Conservation (phyloP, 2,888 invertebrate species). For the Sclerodermus sp. region DNA sequence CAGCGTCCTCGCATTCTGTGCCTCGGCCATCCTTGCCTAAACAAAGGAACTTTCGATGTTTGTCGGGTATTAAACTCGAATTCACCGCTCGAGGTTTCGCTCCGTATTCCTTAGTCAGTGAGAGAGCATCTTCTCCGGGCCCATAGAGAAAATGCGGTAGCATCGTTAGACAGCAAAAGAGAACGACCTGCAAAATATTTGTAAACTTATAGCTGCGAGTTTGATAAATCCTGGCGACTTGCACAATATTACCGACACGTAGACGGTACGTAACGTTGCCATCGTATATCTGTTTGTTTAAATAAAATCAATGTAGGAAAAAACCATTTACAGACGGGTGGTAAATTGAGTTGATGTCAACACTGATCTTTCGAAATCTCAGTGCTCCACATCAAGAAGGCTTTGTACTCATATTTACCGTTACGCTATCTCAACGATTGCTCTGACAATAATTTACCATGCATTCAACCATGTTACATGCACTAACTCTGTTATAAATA, state of each 20-base stretch:
- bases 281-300: conserved; percentile 1
- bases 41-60: conserved; percentile 64
- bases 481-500: background rate
- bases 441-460: conserved; percentile 20
- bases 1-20: conserved; percentile 58
- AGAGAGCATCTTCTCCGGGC: conserved; percentile 68
- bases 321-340: background rate
- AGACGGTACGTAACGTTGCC: too few species aligned
- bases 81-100: conserved; percentile 55
- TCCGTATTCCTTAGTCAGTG: conserved; percentile 65
- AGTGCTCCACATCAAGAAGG: background rate
- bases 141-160: conserved; percentile 72
- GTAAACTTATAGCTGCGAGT: too few species aligned
- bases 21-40: conserved; percentile 44
- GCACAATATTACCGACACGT: too few species aligned
- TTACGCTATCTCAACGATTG: conserved; percentile 21
- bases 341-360: background rate
- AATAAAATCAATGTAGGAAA: conserved; percentile 17
- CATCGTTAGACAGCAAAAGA: conserved; percentile 69
- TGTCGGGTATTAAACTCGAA: conserved; percentile 58
- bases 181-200: conserved; percentile 53
- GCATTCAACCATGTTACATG: background rate
- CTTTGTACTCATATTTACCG: conserved; percentile 15
- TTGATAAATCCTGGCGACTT: too few species aligned
- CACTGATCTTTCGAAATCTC: conserved; percentile 5